Evolutionary conservation across 2,888 invertebrate species (phyloP).

Genomic region (Polia nebulosa): DNA sequence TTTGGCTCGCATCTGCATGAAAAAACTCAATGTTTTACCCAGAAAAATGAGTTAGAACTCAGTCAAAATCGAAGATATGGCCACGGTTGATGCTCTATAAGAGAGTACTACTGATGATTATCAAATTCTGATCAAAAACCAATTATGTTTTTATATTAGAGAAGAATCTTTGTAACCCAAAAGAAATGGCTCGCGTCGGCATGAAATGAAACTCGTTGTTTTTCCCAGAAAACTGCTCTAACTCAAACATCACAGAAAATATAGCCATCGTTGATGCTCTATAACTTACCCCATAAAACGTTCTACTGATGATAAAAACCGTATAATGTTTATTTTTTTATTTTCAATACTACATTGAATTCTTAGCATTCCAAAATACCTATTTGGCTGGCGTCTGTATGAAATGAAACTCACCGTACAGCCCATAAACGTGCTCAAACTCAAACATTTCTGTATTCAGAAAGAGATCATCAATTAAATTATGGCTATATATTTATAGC

Average conservation of each 20-base stretch:
- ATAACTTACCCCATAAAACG: too few species aligned
- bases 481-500: too few species aligned
- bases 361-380: not conserved
- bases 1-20: not conserved
- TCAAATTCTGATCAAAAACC: too few species aligned
- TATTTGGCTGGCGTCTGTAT: not conserved
- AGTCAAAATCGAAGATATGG: too few species aligned
- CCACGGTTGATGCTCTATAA: too few species aligned
- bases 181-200: too few species aligned
- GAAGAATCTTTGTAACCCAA: too few species aligned
- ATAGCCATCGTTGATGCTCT: not conserved
- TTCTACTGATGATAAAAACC: not conserved
- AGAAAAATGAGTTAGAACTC: too few species aligned
- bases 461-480: too few species aligned
- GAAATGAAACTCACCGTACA: not conserved
- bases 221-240: not conserved
- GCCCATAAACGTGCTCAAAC: not conserved
- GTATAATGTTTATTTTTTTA: not conserved
- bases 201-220: too few species aligned
- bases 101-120: too few species aligned
- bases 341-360: not conserved
- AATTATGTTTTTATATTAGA: too few species aligned
- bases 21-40: fast-evolving
- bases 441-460: not conserved
- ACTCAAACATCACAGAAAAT: not conserved